Conservation (phyloP, 1,140 invertebrate species). For the Drosophila parabipectinata region DNA sequence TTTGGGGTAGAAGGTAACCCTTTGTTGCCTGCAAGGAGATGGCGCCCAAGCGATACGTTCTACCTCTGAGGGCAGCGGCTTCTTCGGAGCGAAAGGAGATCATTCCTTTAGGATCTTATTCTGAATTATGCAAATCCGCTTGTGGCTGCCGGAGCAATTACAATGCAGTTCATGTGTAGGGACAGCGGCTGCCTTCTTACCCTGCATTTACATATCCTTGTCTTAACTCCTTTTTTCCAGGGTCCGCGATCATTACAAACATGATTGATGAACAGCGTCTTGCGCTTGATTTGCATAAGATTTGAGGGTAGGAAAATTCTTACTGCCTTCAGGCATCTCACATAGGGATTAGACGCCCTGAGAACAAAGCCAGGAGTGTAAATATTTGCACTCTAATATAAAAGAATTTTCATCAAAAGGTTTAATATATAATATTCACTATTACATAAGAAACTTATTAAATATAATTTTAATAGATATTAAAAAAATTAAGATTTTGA, state of each 20-base stretch:
- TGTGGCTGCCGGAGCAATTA: conserved; percentile 50
- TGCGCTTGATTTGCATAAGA: conserved; percentile 54
- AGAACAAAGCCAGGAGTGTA: conserved; percentile 63
- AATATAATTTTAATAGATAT: no score
- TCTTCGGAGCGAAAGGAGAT: not conserved
- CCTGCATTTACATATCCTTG: conserved; percentile 28
- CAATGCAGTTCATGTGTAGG: conserved; percentile 64
- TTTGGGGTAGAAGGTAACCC: conserved; percentile 9
- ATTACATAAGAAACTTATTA: not conserved
- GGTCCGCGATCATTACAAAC: conserved; percentile 54
- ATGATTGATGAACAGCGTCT: conserved; percentile 61
- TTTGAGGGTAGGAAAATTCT: conserved; percentile 16
- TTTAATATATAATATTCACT: not conserved
- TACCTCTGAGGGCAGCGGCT: not conserved
- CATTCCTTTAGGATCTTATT: not conserved
- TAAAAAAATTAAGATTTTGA: no score
- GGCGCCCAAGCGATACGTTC: conserved; percentile 44
- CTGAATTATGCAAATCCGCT: conserved; percentile 54
- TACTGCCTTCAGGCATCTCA: conserved; percentile 33
- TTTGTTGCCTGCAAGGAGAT: conserved; percentile 36
- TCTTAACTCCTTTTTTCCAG: conserved; percentile 9
- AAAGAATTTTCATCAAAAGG: not conserved
- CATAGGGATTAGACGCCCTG: conserved; percentile 45
- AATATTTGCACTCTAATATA: conserved; percentile 51
- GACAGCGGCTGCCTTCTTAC: conserved; percentile 30